Evolutionary conservation across 2,113 vertebrate species (phyloP).

Genomic region (Haliaeetus leucogaster): DNA sequence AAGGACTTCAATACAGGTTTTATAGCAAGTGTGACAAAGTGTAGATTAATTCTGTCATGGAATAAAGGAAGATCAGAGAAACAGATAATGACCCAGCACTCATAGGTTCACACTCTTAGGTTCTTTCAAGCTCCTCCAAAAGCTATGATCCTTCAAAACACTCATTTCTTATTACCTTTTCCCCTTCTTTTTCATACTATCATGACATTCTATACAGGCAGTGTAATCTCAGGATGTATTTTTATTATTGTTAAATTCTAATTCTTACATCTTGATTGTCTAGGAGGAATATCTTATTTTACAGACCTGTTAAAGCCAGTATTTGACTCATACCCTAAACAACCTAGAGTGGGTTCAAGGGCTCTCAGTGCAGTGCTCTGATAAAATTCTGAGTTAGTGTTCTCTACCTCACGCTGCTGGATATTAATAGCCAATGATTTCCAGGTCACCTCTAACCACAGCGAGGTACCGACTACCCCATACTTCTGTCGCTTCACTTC

Average conservation of each 20-base stretch:
- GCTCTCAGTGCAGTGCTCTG: not conserved
- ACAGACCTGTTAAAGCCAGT: not conserved
- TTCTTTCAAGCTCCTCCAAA: not conserved
- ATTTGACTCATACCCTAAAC: not conserved
- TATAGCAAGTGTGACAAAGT: not conserved
- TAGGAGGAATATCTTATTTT: not conserved
- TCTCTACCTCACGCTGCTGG: not conserved
- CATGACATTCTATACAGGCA: not conserved
- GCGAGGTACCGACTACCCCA: not conserved
- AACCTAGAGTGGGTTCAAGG: not conserved
- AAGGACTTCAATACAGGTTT: not conserved
- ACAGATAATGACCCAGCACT: not conserved
- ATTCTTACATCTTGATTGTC: not conserved
- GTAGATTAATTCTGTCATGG: not conserved
- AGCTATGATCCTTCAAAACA: not conserved
- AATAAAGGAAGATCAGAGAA: not conserved
- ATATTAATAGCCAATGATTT: not conserved
- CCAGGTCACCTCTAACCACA: not conserved
- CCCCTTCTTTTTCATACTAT: not conserved
- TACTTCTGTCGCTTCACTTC: not conserved
- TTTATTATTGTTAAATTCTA: not conserved
- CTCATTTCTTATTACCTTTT: not conserved
- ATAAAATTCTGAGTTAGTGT: not conserved
- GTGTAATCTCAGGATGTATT: not conserved
- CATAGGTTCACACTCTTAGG: not conserved